Base-by-base conservation (phyloP, 2,888 invertebrate genomes). In the Nesidiocoris tenuis region DNA sequence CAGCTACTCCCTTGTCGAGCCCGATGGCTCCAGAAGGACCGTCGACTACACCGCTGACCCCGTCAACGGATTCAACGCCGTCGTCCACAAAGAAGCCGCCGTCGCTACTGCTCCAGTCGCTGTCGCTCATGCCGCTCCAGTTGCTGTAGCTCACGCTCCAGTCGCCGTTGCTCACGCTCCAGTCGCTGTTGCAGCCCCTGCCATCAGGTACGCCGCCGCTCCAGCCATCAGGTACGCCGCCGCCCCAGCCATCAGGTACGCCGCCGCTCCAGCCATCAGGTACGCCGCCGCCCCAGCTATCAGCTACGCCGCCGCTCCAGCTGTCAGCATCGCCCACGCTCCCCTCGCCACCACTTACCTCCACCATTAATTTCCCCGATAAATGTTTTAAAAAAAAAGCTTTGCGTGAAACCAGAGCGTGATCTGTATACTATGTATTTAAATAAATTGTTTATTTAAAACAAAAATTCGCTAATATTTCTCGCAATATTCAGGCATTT, bases 81-180 rank as follows among this genome's bases (percentile, higher is more conserved):
- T 79, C 61, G 81, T 81, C 65, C 80, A 79, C 77, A 80, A 80
- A 70, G 77, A 78, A 21, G 74, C 75, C 21, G 67, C 39, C 83
- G 83, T 66, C 17, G 76, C 61, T 17, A 76, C 74, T 22, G 79
- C 76, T 21, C 74, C 77, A 16, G 78, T 78, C 18, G 76, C 75
- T 9, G 78, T 79, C 39, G 77, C 78, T 23, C 65, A 65, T 24
- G 63, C 63, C 22, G 23, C 65, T n/a, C n/a, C 22, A 3, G 72
- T 76, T 24, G 77, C 72, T 9, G 68, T 65, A 23, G 74, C 76
- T 55, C 63, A 22, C 19, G 72, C 72, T 9, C 74, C 74, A 24
- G 24, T 66, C 65, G 25, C 56, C 65, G 61, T 25, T 56, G 25
- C 74, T 74, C 25, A 19, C 59, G 59, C 76, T 76, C 57, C 61